A percentile compares a stretch with the other conserved stretches of the same genome.
Conservation (phyloP, 2,888 invertebrate genomes). For the Cristatella mucedo region DNA sequence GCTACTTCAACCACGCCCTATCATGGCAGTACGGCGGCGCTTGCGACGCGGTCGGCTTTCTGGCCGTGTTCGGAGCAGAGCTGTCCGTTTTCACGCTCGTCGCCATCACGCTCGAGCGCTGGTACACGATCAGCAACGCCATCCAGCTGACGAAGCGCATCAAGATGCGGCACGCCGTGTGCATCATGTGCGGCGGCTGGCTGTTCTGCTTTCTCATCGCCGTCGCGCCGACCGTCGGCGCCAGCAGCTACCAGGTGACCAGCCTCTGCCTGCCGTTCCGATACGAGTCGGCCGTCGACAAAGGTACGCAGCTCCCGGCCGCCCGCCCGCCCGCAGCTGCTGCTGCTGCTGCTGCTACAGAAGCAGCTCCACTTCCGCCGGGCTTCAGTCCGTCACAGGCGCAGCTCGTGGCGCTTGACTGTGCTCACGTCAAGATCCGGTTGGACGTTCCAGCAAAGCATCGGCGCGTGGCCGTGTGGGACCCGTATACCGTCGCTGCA, state of each 20-base stretch:
- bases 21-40: conserved; percentile 33
- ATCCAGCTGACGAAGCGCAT: conserved; percentile 29
- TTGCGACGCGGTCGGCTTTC: conserved; percentile 31
- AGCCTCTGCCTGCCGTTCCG: conserved; percentile 34
- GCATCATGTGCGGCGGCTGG: conserved; percentile 26
- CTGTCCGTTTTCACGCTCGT: conserved; percentile 30
- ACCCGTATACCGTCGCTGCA: no score
- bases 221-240: conserved; percentile 20
- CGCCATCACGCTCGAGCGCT: conserved; percentile 31
- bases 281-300: conserved; percentile 17
- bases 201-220: conserved; percentile 21
- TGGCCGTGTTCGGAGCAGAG: conserved; percentile 31
- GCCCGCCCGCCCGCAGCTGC: no score
- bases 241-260: conserved; percentile 29
- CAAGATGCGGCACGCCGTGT: conserved; percentile 22
- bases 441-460: no score
- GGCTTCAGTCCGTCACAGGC: no score
- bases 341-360: no score
- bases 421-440: no score
- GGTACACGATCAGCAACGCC: conserved; percentile 35
- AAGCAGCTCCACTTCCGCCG: no score
- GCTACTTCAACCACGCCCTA: conserved; percentile 31
- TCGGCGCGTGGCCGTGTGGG: no score
- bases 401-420: no score
- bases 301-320: conserved; percentile 9